phyloP scores from a whole-genome alignment of 1,140 invertebrate species.

The Danaus plexippus region DNA sequence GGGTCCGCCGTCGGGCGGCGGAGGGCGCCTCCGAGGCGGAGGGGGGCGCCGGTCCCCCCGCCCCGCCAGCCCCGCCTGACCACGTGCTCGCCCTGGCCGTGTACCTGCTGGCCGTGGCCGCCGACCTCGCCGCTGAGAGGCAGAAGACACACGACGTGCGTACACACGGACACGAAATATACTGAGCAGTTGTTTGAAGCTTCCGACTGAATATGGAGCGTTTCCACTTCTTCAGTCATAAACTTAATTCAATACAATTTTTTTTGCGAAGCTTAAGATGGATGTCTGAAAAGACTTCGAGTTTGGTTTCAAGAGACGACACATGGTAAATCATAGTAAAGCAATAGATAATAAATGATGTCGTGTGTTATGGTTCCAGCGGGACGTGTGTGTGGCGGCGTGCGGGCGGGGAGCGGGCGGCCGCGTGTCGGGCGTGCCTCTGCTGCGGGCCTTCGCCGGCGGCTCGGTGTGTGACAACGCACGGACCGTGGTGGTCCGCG shows the following conservation, averaged over 20 bases:
- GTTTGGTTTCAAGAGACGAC: too few species aligned
- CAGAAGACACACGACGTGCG: constrained; percentile 16
- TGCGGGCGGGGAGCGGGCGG: constrained; percentile 15
- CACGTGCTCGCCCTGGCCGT: constrained; percentile 88
- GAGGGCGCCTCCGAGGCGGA: constrained; percentile 75
- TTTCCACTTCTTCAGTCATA: too few species aligned
- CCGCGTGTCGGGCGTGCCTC: constrained; percentile 39
- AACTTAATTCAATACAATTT: too few species aligned
- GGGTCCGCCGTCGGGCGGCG: constrained; percentile 82
- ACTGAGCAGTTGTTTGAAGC: too few species aligned
- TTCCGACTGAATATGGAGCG: too few species aligned
- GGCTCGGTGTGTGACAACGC: constrained; percentile 87
- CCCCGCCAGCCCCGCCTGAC: constrained; percentile 79
- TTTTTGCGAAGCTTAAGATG: too few species aligned
- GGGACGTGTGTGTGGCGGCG: constrained; percentile 27
- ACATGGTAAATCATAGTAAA: too few species aligned
- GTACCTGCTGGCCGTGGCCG: constrained; percentile 83
- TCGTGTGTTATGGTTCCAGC: constrained; percentile 11
- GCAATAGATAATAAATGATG: too few species aligned
- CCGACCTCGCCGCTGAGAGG: constrained; percentile 64
- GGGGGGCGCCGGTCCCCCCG: constrained; percentile 79
- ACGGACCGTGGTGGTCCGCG: constrained; percentile 78
- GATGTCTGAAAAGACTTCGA: too few species aligned
- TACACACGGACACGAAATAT: background rate
- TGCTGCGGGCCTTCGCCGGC: constrained; percentile 75